These are phyloP conservation scores for Gadus chalcogrammus DNA, from an alignment of 2,113 vertebrate species.

Conservation along the genomic window DNA sequence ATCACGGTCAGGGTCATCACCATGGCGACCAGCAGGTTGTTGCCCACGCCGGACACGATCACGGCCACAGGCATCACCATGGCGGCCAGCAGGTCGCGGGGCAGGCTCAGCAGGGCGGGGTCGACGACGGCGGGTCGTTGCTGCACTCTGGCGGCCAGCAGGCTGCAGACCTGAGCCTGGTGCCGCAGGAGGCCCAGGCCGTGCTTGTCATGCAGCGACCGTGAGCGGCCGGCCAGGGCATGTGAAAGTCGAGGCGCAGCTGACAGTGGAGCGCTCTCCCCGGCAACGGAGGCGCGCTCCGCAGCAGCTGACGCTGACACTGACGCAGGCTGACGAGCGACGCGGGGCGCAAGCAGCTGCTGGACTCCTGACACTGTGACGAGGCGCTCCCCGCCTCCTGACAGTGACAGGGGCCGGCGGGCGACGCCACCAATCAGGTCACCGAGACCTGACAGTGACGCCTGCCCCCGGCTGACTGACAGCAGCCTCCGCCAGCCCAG, in stretches of 20 bases:
- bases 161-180: slow-evolving; percentile 24
- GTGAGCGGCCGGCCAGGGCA: slow-evolving; percentile 60
- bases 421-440: slow-evolving; percentile 62
- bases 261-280: slow-evolving; percentile 74
- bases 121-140: not conserved
- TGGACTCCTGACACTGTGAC: slow-evolving; percentile 84
- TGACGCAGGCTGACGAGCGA: slow-evolving; percentile 85
- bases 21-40: slow-evolving; percentile 15
- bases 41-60: slow-evolving; percentile 35
- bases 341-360: slow-evolving; percentile 56
- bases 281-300: slow-evolving; percentile 32
- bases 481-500: slow-evolving; percentile 56
- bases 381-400: slow-evolving; percentile 85
- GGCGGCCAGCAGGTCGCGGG: slow-evolving; percentile 12
- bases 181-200: slow-evolving; percentile 34
- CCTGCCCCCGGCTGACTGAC: slow-evolving; percentile 78
- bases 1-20: slow-evolving; percentile 22
- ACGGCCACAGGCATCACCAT: slow-evolving; percentile 16
- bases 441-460: slow-evolving; percentile 96
- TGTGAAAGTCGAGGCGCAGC: slow-evolving; percentile 78
- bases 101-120: not conserved
- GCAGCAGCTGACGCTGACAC: slow-evolving; percentile 90
- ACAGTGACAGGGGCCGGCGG: slow-evolving; percentile 81
- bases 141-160: slow-evolving; percentile 40
- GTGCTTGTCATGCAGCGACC: slow-evolving; percentile 42